Base-by-base conservation (phyloP, 2,888 invertebrate genomes). In the Eristalis arbustorum region DNA sequence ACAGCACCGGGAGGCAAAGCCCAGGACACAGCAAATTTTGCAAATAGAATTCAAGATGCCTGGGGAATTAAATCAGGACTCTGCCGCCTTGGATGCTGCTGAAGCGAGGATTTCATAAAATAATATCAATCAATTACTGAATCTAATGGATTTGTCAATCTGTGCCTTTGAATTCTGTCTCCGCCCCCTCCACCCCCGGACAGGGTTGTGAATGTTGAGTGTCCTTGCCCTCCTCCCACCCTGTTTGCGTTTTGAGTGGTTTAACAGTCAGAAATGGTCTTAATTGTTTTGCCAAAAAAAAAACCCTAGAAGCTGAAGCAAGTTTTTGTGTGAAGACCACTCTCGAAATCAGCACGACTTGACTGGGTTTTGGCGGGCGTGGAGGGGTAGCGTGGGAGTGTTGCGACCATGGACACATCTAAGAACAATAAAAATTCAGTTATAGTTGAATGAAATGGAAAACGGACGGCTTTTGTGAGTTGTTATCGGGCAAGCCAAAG, bases 51-150 rank as follows among this genome's bases (percentile, higher is more conserved):
- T 75, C 81, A 69, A 69, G 74, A 69, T 81, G 64, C 61, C 75
- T 18, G 49, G 78, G 57, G 63, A 87, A 75, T 71, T 69, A 83
- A 78, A 78, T 77, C 75, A 74, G 31, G 49, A 18, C 49, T 18
- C 18, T n/a, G n/a, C 49, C 49, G 49, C 49, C 49, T 49, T 18
- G 49, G 8, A 18, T 49, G 49, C 49, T 49, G 18, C 49, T 49
- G 49, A 49, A 49, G 59, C 62, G 85, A 68, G 77, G 49, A 56
- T 75, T 82, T 79, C 72, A 69, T 42, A 34, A 72, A 82, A 78
- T 78, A 78, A 78, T 71, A 78, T 83, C 75, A 87, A 87, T 87
- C 83, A 87, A 87, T 87, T 87, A 78, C 67, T 64, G 67, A 37
- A 67, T 67, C 66, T 87, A 75, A 83, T 83, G 78, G 87, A 83